These are phyloP conservation scores for Hyposoter didymator DNA, from an alignment of 2,888 invertebrate genomes.

Conservation along the genomic window DNA sequence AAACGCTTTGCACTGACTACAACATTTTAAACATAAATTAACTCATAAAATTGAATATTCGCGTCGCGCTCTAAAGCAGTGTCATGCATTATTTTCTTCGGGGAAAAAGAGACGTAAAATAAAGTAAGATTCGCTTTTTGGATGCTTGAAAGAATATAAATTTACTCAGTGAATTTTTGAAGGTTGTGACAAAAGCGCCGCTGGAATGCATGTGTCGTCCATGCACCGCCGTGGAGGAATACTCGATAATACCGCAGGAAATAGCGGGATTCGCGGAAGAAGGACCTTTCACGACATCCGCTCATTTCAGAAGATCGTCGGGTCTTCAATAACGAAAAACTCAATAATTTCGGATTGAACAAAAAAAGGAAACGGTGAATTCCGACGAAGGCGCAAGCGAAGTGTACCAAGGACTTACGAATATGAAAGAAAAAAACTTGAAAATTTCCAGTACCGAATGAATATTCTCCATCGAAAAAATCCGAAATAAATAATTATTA, in stretches of 20 bases:
- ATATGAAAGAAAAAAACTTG: conserved; percentile 17
- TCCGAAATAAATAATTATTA: background rate
- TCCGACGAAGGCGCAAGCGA: conserved; percentile 48
- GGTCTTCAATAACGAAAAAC: conserved; percentile 73
- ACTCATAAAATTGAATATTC: background rate
- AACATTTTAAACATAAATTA: background rate
- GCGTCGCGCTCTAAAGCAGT: no score
- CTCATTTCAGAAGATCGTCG: conserved; percentile 91
- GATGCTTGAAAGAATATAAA: background rate
- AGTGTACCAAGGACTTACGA: conserved; percentile 39
- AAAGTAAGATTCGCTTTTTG: background rate
- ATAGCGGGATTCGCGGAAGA: conserved; percentile 94
- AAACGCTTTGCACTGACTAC: background rate
- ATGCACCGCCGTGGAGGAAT: conserved; percentile 95
- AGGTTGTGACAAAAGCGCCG: conserved; percentile 97
- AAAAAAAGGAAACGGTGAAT: conserved; percentile 38
- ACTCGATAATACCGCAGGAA: conserved; percentile 95
- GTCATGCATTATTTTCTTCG: background rate
- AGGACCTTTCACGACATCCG: conserved; percentile 89
- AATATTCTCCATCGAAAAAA: background rate
- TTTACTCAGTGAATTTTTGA: conserved; percentile 71
- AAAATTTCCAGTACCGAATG: background rate
- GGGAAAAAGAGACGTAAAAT: background rate
- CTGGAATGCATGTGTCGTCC: conserved; percentile 97
- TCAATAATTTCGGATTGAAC: conserved; percentile 28